Evolutionary conservation across 92 coral and sea anemone species (phyloP).

Genomic region (Porites rus): DNA sequence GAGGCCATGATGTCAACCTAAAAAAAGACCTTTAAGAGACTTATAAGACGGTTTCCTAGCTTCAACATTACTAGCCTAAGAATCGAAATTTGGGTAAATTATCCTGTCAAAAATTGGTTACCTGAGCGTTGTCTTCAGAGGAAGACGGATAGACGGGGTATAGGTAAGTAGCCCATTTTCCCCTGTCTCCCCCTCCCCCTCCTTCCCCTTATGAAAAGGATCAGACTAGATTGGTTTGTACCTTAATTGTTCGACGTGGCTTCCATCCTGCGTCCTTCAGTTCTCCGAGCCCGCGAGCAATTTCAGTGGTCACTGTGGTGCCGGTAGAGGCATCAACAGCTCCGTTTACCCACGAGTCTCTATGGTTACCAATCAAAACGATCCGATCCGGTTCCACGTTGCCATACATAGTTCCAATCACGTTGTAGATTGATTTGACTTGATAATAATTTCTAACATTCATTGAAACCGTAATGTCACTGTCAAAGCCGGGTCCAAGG

Average conservation of each 20-base stretch:
- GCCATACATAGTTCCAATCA: conserved; percentile 96
- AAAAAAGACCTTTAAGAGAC: no score
- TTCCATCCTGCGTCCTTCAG: conserved; percentile 86
- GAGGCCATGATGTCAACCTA: no score
- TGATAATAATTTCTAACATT: conserved; percentile 69
- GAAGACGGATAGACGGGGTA: no score
- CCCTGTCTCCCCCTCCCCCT: no score
- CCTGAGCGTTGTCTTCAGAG: no score
- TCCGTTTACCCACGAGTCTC: conserved; percentile 91
- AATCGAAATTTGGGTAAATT: no score
- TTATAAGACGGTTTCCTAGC: no score
- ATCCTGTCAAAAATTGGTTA: no score
- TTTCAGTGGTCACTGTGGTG: conserved; percentile 75
- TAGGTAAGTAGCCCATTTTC: no score
- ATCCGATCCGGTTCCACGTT: conserved; percentile 90
- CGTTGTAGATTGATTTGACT: conserved; percentile 79
- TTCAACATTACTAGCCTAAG: no score
- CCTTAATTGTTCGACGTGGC: conserved; percentile 92
- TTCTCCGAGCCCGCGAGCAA: conserved; percentile 87
- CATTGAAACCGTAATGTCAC: conserved; percentile 59
- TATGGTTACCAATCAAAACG: conserved; percentile 92
- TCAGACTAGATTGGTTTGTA: neutral
- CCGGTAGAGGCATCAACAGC: conserved; percentile 92
- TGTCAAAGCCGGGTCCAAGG: conserved; percentile 73
- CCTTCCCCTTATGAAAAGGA: no score